Base-by-base conservation (phyloP, 2,888 invertebrate species). In the Antitype chi region DNA sequence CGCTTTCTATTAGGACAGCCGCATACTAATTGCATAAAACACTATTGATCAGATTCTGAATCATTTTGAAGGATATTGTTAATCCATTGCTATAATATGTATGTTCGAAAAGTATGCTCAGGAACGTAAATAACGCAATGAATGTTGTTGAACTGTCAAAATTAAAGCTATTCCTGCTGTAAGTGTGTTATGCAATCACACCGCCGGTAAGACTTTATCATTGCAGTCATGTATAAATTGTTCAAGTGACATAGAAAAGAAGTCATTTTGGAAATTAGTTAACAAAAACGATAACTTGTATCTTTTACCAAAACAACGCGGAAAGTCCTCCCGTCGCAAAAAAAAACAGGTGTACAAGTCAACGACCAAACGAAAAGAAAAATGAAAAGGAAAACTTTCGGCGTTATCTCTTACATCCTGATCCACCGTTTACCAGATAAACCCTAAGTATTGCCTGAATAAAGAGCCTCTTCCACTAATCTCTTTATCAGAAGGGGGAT, bases 391-490 rank as follows among this genome's bases (percentile, higher is more conserved):
- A 64, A 72, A 86, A 63, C 67, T 68, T 55, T 13, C 13, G 15
- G 17, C 49, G 59, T 85, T 87, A 88, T 87, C 87, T 75, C 17
- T 57, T 71, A 74, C 76, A 74, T 68, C 49, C 59, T 80, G 87
- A 88, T 87, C 82, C 88, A 78, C 85, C 85, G 76, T 87, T 87
- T 88, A 87, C 70, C 68, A 85, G 88, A 88, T 87, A 88, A 88
- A 81, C 87, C 57, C 76, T 78, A 83, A 82, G 85, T 75, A 87
- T 87, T 80, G 87, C 78, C 75, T 87, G 88, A 85, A 88, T 88
- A 85, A 87, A 87, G 76, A 80, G 79, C 72, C 85, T 76, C 78
- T 79, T 70, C 60, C 85, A 79, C 85, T 87, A 88, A 87, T 87
- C 87, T 83, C 76, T 80, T 86, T 88, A 87, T 87, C 87, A 81